Percentiles rank a stretch among this genome's conserved stretches.
Conservation (phyloP, 2,113 vertebrate genomes). For the Phrynosoma platyrhinos region DNA sequence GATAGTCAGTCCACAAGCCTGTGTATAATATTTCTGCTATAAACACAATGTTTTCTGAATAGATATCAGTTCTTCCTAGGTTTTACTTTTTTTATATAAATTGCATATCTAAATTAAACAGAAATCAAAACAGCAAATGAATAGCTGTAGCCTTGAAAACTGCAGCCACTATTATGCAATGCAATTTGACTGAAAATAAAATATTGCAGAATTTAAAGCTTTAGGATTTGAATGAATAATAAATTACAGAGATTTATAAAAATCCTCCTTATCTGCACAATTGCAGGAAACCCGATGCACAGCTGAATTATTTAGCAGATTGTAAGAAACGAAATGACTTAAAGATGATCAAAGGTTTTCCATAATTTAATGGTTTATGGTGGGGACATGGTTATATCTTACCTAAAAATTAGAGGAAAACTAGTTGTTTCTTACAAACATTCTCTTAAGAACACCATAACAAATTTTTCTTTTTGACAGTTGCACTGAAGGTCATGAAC, state of each 20-base stretch:
- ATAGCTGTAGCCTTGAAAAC: constrained; percentile 60
- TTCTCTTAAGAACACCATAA: neutral
- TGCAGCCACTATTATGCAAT: constrained; percentile 64
- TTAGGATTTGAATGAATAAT: constrained; percentile 63
- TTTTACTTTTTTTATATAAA: neutral
- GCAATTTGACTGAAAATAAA: constrained; percentile 65
- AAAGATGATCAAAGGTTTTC: constrained; percentile 35
- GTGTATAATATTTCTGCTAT: constrained; percentile 37
- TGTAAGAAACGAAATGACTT: constrained; percentile 42
- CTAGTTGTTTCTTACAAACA: constrained; percentile 11
- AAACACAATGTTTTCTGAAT: constrained; percentile 43
- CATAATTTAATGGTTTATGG: neutral
- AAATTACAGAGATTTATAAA: constrained; percentile 62
- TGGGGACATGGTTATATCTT: constrained; percentile 16
- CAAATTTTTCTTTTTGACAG: neutral
- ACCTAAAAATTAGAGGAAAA: constrained; percentile 32
- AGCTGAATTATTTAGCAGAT: constrained; percentile 29
- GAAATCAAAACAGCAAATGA: constrained; percentile 63
- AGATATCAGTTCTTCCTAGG: constrained; percentile 30
- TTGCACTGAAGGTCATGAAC: neutral
- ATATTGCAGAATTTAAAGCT: constrained; percentile 48
- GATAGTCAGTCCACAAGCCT: constrained; percentile 56
- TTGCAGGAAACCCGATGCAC: constrained; percentile 46
- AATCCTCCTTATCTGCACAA: constrained; percentile 52
- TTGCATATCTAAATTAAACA: constrained; percentile 58